Conservation (phyloP, 1,140 invertebrate genomes). For the Caenorhabditis brenneri region DNA sequence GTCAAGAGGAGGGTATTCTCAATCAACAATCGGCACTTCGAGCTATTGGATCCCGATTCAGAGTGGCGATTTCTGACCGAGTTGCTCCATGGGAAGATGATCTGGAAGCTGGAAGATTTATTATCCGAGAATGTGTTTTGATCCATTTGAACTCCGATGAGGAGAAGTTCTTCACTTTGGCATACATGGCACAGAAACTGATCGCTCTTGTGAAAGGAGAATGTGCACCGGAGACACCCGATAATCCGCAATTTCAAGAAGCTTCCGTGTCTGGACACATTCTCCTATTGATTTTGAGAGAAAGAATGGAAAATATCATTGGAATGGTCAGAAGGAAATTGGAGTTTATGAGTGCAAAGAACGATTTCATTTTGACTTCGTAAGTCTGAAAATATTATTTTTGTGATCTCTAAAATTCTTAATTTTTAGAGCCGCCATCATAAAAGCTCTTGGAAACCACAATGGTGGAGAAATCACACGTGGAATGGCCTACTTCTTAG, state of each 20-base stretch:
- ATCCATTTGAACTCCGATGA: constrained; percentile 66
- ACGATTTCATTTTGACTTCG: constrained; percentile 51
- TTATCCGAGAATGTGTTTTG: constrained; percentile 62
- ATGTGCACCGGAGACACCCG: constrained; percentile 83
- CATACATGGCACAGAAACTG: constrained; percentile 85
- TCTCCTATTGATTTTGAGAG: constrained; percentile 78
- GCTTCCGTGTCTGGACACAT: constrained; percentile 87
- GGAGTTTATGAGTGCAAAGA: constrained; percentile 51
- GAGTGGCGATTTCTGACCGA: constrained; percentile 63
- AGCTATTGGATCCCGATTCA: constrained; percentile 62
- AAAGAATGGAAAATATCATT: constrained; percentile 66
- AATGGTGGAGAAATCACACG: constrained; percentile 64
- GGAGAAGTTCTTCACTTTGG: constrained; percentile 66
- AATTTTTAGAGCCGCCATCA: constrained; percentile 65
- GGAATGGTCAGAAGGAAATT: constrained; percentile 58
- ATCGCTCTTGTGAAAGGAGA: constrained; percentile 84
- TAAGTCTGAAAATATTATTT: too few species aligned
- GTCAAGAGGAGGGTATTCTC: constrained; percentile 63
- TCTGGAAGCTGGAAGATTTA: constrained; percentile 60
- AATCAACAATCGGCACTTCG: constrained; percentile 55
- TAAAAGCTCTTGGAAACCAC: constrained; percentile 62
- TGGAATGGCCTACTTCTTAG: constrained; percentile 77
- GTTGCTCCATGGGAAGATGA: constrained; percentile 69
- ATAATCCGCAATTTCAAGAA: constrained; percentile 95
- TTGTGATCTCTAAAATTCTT: too few species aligned